Base-by-base conservation (phyloP, 2,797 vertebrate genomes). In the Enteromius trimaculatus region DNA sequence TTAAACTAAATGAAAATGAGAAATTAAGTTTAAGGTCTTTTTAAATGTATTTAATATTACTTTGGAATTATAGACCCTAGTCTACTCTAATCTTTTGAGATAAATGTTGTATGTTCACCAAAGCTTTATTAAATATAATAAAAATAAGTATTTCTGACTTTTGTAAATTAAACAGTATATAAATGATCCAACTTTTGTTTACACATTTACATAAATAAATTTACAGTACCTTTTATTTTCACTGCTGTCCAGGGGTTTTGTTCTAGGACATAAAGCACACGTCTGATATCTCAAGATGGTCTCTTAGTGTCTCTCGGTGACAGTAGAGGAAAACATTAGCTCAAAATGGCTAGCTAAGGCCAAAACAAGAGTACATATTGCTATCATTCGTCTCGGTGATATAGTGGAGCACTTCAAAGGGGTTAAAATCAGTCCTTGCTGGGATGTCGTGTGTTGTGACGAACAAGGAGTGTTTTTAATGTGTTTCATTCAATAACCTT, bases 291-390 rank as follows among this genome's bases (percentile, higher is more conserved):
- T 64, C 29, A n/a, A 47, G 69, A 65, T 29, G 21, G 69, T 74
- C 80, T 82, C n/a, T 66, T 13, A 21, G 42, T 51, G 80, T 72
- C 68, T 81, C 55, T 75, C 16, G 60, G 47, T 66, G 80, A 75
- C 44, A 66, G 16, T 26, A 47, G 75, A 26, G 17, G 44, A 23
- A 53, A 66, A 75, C 71, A 82, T 76, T 81, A 74, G 5, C 47
- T 66, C 11, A 42, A 82, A 82, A 49, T 82, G 44, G 9, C 70
- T 16, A 39, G 70, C 70, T 66, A 75, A 82, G 44, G 70, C 60
- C 60, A 42, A 23, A 75, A 66, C 31, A 81, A 51, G 29, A 81
- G 69, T 3, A 64, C 42, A 75, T 82, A 75, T 82, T 82, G 71
- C 80, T 55, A 17, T 53, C 44, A 82, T 82, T 55, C 10, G 17